Evolutionary conservation across 2,113 vertebrate genomes (phyloP).

Genomic region (Myotis lucifugus): DNA sequence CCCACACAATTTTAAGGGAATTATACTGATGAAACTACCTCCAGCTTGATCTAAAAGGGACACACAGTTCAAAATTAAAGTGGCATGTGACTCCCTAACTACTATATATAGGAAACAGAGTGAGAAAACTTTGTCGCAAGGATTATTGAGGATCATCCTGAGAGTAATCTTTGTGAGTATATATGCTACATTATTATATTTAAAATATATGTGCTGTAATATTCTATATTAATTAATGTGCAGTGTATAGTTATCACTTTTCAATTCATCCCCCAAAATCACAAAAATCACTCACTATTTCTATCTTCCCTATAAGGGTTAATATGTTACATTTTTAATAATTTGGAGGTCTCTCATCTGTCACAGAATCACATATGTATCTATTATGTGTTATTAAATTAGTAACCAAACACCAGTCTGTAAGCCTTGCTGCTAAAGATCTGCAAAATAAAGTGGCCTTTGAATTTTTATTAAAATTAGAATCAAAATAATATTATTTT

Average conservation of each 20-base stretch:
- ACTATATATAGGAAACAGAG: neutral
- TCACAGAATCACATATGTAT: neutral
- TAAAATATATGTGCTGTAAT: conserved; percentile 48
- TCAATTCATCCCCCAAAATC: neutral
- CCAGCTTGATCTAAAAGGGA: neutral
- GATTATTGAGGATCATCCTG: neutral
- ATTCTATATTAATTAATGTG: conserved; percentile 54
- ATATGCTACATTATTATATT: conserved; percentile 19
- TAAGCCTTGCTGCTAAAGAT: neutral
- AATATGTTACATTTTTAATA: neutral
- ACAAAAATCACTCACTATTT: neutral
- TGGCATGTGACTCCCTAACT: neutral
- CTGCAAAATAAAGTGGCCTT: conserved; percentile 42
- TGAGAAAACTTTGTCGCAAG: neutral
- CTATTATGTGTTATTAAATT: neutral
- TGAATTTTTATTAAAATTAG: conserved; percentile 68
- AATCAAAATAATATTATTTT: neutral
- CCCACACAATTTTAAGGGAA: conserved; percentile 23
- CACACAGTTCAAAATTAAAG: neutral
- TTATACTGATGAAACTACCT: neutral
- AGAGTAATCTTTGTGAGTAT: conserved; percentile 34
- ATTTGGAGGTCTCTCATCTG: neutral
- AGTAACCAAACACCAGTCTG: neutral
- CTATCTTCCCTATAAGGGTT: neutral
- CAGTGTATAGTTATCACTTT: conserved; percentile 55